Evolutionary conservation across 2,888 invertebrate genomes (phyloP).

Genomic region (Catonia carolina): DNA sequence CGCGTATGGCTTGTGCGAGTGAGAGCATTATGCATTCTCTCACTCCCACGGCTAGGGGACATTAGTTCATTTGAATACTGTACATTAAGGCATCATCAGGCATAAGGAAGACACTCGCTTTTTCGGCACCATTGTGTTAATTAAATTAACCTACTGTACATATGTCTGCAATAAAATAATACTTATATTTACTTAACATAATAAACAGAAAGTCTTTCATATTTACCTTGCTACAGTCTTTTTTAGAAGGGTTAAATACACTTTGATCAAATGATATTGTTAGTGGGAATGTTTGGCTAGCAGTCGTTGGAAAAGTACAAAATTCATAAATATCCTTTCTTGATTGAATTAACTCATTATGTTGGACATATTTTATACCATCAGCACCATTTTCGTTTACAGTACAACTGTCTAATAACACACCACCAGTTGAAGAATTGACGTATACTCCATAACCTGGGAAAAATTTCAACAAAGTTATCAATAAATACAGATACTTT

Average conservation of each 20-base stretch:
- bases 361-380: conserved; percentile 79
- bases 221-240: conserved; percentile 63
- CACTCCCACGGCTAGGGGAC: no score
- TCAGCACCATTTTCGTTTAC: conserved; percentile 84
- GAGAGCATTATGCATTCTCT: no score
- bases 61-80: no score
- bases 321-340: conserved; percentile 73
- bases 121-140: no score
- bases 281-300: conserved; percentile 81
- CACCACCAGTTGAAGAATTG: conserved; percentile 79
- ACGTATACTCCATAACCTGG: conserved; percentile 81
- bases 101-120: no score
- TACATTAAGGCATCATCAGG: no score
- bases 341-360: conserved; percentile 71
- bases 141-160: no score
- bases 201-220: conserved; percentile 12
- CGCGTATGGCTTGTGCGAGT: no score
- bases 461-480: no score
- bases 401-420: conserved; percentile 68
- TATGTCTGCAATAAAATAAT: not conserved
- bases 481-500: no score
- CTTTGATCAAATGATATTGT: conserved; percentile 76
- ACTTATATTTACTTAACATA: not conserved
- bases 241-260: conserved; percentile 59
- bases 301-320: conserved; percentile 74